These are phyloP conservation scores for Helobdella robusta DNA, from an alignment of 2,888 invertebrate genomes.

Conservation along the genomic window DNA sequence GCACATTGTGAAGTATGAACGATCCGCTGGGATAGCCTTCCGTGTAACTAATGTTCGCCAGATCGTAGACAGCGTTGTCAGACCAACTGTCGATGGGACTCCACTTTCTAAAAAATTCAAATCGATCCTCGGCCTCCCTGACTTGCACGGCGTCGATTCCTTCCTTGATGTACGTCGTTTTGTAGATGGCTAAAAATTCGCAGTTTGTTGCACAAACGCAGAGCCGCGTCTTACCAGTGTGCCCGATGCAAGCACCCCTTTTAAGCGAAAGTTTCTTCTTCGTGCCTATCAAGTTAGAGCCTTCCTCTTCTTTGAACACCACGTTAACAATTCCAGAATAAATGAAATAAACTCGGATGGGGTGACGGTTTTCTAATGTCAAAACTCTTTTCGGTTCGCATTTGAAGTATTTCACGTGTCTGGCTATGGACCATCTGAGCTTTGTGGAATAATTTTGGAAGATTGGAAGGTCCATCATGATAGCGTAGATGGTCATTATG, in stretches of 20 bases:
- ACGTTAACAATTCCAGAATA: slow-evolving; percentile 16
- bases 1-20: slow-evolving; percentile 1
- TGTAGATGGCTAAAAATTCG: slow-evolving; percentile 18
- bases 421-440: slow-evolving; percentile 11
- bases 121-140: slow-evolving; percentile 15
- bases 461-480: slow-evolving; percentile 20
- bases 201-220: slow-evolving; percentile 20
- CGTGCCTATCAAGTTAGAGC: not conserved
- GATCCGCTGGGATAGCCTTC: slow-evolving; percentile 19
- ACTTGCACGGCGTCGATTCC: slow-evolving; percentile 16
- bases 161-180: slow-evolving; percentile 15
- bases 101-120: slow-evolving; percentile 22
- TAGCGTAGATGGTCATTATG: slow-evolving; percentile 19
- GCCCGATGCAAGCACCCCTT: slow-evolving; percentile 22
- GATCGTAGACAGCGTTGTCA: slow-evolving; percentile 24
- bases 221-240: slow-evolving; percentile 11
- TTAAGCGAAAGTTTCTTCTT: slow-evolving; percentile 3
- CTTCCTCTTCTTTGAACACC: slow-evolving; percentile 13
- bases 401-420: slow-evolving; percentile 16
- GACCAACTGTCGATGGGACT: slow-evolving; percentile 19
- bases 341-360: slow-evolving; percentile 22
- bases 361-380: slow-evolving; percentile 13
- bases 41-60: slow-evolving; percentile 21
- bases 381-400: slow-evolving; percentile 20
- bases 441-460: slow-evolving; percentile 22